A percentile compares a stretch with the other conserved stretches of the same genome.
These are phyloP conservation scores for Bagarius yarrelli DNA, from an alignment of 2,113 vertebrate species.

Conservation along the genomic window DNA sequence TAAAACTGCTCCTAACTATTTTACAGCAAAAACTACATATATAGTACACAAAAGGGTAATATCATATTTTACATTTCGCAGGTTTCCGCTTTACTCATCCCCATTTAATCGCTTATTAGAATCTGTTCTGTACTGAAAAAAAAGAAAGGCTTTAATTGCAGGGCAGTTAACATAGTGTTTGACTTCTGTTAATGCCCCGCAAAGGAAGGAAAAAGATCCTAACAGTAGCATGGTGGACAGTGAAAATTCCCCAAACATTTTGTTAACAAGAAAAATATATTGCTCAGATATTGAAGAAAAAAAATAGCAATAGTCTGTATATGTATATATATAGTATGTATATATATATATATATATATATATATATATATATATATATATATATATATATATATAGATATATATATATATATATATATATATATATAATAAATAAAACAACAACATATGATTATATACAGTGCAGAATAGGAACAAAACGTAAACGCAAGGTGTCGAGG, in stretches of 20 bases:
- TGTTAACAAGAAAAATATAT: conserved; percentile 52
- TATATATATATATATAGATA: neutral
- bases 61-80: conserved; percentile 11
- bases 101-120: neutral
- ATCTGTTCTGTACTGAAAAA: conserved; percentile 19
- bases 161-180: conserved; percentile 17
- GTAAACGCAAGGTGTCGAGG: neutral
- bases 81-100: neutral
- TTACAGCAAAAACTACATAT: conserved; percentile 76
- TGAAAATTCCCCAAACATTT: conserved; percentile 23
- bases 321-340: too few relatives aligned
- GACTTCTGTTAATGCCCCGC: neutral
- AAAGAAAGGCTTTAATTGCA: conserved; percentile 19
- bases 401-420: neutral
- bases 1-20: conserved; percentile 74
- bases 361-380: neutral
- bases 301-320: conserved; percentile 35
- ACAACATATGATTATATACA: conserved; percentile 36
- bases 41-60: conserved; percentile 64
- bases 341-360: neutral
- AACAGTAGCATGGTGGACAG: conserved; percentile 31
- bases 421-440: conserved; percentile 21
- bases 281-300: conserved; percentile 44
- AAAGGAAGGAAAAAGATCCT: neutral
- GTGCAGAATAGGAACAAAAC: neutral